Evolutionary conservation across 2,888 invertebrate genomes (phyloP).

Genomic region (Epinotia nisella): DNA sequence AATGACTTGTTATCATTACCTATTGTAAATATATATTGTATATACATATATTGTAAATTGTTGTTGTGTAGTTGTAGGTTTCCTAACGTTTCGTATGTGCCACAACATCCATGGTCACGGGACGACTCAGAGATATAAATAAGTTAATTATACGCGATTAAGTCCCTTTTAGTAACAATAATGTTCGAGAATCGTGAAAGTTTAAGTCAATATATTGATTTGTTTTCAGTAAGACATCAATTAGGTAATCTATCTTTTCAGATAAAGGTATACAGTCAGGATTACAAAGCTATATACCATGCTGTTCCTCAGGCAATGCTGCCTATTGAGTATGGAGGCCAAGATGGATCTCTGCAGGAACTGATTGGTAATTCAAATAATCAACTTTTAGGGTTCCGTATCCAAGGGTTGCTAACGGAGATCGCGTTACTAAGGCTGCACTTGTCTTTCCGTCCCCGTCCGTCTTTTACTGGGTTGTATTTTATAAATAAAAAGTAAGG

Average conservation of each 20-base stretch:
- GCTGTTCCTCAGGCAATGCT: slow-evolving; percentile 78
- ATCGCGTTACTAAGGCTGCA: not conserved
- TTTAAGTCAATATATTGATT: not conserved
- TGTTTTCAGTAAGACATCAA: not conserved
- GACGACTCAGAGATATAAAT: too few relatives aligned
- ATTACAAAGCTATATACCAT: slow-evolving; percentile 77
- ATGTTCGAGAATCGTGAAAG: too few relatives aligned
- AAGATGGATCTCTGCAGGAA: slow-evolving; percentile 76
- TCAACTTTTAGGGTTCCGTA: not conserved
- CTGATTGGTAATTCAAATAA: slow-evolving; percentile 70
- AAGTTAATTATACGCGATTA: too few relatives aligned
- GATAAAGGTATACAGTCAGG: slow-evolving; percentile 79
- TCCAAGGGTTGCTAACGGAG: not conserved
- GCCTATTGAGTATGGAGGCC: slow-evolving; percentile 85
- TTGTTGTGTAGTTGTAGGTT: too few relatives aligned
- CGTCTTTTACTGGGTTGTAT: not conserved
- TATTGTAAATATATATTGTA: too few relatives aligned
- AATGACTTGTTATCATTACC: too few relatives aligned
- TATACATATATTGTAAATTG: too few relatives aligned
- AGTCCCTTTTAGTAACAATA: too few relatives aligned
- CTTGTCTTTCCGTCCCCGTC: not conserved
- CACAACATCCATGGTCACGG: too few relatives aligned
- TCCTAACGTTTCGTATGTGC: too few relatives aligned
- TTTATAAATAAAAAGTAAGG: not conserved
- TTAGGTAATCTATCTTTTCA: slow-evolving; percentile 60